Conservation (phyloP, 2,113 vertebrate genomes). For the Melierax canorus region DNA sequence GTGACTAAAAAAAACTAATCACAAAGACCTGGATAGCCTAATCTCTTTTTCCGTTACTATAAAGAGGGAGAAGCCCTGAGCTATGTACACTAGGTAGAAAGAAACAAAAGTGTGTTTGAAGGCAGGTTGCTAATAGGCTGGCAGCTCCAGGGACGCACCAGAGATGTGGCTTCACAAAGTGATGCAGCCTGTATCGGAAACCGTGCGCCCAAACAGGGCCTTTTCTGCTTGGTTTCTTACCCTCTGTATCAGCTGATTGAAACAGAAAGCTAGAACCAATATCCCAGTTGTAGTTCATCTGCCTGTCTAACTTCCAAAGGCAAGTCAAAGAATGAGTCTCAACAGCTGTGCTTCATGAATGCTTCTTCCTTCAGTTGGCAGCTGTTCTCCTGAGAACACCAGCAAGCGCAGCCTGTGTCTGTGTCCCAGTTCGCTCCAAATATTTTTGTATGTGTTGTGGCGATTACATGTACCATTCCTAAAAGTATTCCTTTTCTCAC, state of each 20-base stretch:
- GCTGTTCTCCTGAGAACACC: fast-evolving
- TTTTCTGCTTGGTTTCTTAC: neutral
- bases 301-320: neutral
- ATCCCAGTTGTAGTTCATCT: neutral
- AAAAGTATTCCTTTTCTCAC: neutral
- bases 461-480: neutral
- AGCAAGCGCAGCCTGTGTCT: fast-evolving
- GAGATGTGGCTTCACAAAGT: neutral
- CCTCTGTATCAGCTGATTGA: neutral
- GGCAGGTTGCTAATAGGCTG: neutral
- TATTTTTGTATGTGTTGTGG: fast-evolving
- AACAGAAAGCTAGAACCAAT: neutral
- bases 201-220: fast-evolving
- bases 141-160: neutral
- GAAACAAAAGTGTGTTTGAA: neutral
- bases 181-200: neutral
- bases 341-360: neutral
- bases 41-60: neutral
- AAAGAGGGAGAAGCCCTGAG: neutral
- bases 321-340: neutral
- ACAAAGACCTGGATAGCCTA: neutral
- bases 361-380: neutral
- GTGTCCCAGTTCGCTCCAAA: fast-evolving
- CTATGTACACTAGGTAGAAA: neutral
- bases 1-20: neutral